phyloP scores from a whole-genome alignment of 2,113 vertebrate species.

The Gobiocypris rarus region DNA sequence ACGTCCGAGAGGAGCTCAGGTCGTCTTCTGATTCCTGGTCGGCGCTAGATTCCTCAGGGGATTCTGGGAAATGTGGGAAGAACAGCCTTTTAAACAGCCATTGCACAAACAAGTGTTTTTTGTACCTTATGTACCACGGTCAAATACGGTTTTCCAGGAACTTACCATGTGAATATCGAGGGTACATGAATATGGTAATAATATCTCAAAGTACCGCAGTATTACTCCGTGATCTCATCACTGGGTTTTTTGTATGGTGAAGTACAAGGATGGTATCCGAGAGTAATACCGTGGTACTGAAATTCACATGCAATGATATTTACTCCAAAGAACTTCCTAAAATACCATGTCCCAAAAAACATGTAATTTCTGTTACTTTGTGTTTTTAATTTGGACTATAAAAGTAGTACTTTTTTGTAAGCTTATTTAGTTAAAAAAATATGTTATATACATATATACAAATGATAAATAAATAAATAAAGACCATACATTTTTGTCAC shows the following conservation, averaged over 20 bases:
- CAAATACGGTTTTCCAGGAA: background rate
- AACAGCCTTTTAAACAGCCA: conserved; percentile 25
- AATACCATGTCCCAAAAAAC: background rate
- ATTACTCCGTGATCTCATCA: background rate
- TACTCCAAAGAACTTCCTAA: no score
- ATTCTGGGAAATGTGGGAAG: conserved; percentile 84
- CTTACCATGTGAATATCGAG: background rate
- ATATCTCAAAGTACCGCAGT: background rate
- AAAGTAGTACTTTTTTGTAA: no score
- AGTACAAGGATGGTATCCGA: no score
- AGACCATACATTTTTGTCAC: background rate
- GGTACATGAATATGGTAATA: background rate
- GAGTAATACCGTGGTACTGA: no score
- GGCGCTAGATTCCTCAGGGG: conserved; percentile 74
- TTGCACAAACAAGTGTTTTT: background rate
- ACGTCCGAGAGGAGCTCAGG: conserved; percentile 84
- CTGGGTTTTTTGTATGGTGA: background rate
- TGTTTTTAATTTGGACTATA: no score
- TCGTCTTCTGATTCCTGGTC: conserved; percentile 98
- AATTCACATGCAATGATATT: no score
- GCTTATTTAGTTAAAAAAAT: no score
- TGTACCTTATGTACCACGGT: background rate
- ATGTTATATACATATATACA: no score
- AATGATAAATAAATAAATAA: background rate
- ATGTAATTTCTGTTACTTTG: no score